Conservation (phyloP, 37 sponge, comb jelly and placozoan genomes). For the Geodia barretti region DNA sequence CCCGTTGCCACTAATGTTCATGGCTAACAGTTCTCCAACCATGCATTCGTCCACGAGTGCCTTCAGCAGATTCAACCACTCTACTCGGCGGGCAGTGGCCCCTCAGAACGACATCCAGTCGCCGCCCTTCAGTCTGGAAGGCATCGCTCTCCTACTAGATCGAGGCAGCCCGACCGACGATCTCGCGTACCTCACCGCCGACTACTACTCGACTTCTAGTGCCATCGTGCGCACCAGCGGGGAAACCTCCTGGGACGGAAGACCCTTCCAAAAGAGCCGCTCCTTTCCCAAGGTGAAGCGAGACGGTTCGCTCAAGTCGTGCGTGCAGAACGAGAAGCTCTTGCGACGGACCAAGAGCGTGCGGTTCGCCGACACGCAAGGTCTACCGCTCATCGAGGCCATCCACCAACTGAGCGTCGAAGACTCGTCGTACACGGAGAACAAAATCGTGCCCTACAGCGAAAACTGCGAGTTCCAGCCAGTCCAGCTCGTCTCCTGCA, state of each 20-base stretch:
- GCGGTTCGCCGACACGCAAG: constrained; percentile 82
- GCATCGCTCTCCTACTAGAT: constrained; percentile 18
- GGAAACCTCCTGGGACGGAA: not conserved
- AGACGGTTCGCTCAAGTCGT: constrained; percentile 4
- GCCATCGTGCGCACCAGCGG: not conserved
- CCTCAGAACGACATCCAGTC: not conserved
- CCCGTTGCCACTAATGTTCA: not conserved
- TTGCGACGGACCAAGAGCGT: constrained; percentile 66
- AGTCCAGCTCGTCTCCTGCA: not conserved
- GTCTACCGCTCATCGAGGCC: constrained; percentile 56
- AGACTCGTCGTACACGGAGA: constrained; percentile 66
- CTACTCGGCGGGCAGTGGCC: not conserved
- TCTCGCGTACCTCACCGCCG: constrained; percentile 18
- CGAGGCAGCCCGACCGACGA: constrained; percentile 30
- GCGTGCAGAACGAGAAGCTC: not conserved
- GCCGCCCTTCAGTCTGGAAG: constrained; percentile 10
- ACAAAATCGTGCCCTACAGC: constrained; percentile 51
- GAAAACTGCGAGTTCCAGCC: constrained; percentile 9
- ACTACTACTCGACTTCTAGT: not conserved
- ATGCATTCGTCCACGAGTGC: not conserved
- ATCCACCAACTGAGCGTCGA: constrained; percentile 42
- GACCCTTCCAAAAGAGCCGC: constrained; percentile 10
- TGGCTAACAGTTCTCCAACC: not conserved
- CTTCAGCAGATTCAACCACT: constrained; percentile 1
- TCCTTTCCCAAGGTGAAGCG: constrained; percentile 34